Conservation (phyloP, 1,140 invertebrate species). For the Chironomus striatipennis region DNA sequence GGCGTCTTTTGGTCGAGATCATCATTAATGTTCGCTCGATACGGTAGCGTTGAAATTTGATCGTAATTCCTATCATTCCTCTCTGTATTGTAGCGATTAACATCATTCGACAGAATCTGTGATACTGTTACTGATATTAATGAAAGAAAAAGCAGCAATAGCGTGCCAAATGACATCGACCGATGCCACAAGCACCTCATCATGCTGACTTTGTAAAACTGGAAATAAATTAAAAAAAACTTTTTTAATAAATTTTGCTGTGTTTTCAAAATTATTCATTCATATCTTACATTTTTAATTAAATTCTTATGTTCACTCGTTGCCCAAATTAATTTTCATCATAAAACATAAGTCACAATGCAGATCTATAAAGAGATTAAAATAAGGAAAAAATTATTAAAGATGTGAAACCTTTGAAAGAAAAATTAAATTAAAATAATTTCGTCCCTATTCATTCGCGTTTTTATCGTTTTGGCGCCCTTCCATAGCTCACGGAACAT, state of each 20-base stretch:
- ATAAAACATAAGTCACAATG: neutral
- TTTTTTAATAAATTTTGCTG: neutral
- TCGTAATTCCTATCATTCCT: neutral
- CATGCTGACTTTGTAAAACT: neutral
- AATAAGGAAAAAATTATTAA: neutral
- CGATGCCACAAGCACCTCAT: conserved; percentile 8
- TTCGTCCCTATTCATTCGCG: too few species aligned
- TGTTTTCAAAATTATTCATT: neutral
- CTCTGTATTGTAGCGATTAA: neutral
- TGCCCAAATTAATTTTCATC: conserved; percentile 17
- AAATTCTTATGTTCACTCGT: neutral
- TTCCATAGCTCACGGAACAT: too few species aligned
- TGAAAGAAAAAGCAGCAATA: neutral
- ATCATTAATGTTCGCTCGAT: neutral
- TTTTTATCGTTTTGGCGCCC: too few species aligned
- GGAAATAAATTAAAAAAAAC: neutral
- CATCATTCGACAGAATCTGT: neutral
- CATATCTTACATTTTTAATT: conserved; percentile 10
- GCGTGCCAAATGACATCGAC: neutral
- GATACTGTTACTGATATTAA: neutral
- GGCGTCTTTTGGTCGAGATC: neutral
- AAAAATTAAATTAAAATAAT: too few species aligned
- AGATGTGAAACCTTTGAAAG: neutral
- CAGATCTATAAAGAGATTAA: conserved; percentile 4
- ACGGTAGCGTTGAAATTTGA: neutral